phyloP scores from a whole-genome alignment of 1,140 invertebrate species.

The Gonioctena quinquepunctata region DNA sequence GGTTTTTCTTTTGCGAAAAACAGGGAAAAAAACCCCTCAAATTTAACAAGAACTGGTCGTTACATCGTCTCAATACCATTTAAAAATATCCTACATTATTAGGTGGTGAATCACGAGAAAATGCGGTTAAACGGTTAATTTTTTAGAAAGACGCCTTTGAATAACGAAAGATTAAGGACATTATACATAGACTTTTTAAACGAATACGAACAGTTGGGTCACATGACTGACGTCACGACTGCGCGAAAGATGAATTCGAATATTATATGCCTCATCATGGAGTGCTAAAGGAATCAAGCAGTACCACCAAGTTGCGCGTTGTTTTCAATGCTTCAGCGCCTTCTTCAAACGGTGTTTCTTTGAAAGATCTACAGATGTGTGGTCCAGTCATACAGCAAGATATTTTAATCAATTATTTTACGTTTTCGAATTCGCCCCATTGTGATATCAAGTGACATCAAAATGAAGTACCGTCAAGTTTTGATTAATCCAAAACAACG shows the following conservation, averaged over 20 bases:
- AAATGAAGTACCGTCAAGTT: constrained; percentile 55
- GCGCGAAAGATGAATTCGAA: neutral
- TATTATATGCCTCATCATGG: constrained; percentile 32
- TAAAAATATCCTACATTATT: no score
- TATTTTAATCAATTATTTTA: constrained; percentile 28
- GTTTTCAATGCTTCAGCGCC: constrained; percentile 31
- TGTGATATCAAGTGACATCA: constrained; percentile 42
- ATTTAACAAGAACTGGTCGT: no score
- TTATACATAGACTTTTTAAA: constrained; percentile 43
- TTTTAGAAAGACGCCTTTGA: neutral
- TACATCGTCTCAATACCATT: no score
- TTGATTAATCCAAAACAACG: constrained; percentile 40
- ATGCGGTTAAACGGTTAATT: neutral
- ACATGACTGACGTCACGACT: constrained; percentile 33
- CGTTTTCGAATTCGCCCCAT: constrained; percentile 48
- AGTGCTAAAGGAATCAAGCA: constrained; percentile 16
- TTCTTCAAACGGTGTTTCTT: constrained; percentile 32
- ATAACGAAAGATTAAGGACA: constrained; percentile 15
- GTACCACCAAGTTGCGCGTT: constrained; percentile 22
- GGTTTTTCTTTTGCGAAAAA: no score
- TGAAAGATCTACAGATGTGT: constrained; percentile 37
- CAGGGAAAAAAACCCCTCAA: no score
- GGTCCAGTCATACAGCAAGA: constrained; percentile 39
- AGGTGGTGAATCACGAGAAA: constrained; percentile 24
- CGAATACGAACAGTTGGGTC: constrained; percentile 34